A percentile compares a stretch with the other conserved stretches of the same genome.
Evolutionary conservation across 2,113 vertebrate species (phyloP).

Genomic region (Bucco capensis): DNA sequence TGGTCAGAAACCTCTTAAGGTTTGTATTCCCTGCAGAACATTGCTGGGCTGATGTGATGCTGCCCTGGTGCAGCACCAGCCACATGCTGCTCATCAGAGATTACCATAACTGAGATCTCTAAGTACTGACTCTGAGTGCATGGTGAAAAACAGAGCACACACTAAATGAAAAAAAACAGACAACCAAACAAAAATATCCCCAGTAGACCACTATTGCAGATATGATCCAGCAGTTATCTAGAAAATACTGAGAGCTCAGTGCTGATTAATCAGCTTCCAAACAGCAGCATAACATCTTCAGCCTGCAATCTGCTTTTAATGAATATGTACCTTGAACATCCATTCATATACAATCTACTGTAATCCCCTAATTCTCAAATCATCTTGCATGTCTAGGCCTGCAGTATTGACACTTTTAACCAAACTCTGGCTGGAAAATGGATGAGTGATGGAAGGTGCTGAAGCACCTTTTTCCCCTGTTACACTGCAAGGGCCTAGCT

Average conservation of each 20-base stretch:
- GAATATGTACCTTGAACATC: background rate
- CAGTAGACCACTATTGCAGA: background rate
- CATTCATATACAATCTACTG: background rate
- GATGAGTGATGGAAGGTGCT: background rate
- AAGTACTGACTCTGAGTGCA: background rate
- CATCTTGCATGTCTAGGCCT: background rate
- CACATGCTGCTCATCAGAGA: background rate
- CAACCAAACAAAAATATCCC: background rate
- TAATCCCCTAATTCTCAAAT: background rate
- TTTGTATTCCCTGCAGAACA: background rate
- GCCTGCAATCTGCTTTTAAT: background rate
- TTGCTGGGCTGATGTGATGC: background rate
- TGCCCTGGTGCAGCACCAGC: background rate
- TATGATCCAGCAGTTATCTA: background rate
- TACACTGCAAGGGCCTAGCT: background rate
- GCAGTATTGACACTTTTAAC: background rate
- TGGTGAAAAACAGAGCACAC: background rate
- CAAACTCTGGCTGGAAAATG: background rate
- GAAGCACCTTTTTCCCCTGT: background rate
- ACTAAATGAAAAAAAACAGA: background rate
- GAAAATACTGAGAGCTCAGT: background rate
- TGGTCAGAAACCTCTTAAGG: background rate
- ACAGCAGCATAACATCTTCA: background rate
- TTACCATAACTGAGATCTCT: background rate
- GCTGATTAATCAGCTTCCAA: background rate